Conservation (phyloP, 2,113 vertebrate genomes). For the Scalopus aquaticus region DNA sequence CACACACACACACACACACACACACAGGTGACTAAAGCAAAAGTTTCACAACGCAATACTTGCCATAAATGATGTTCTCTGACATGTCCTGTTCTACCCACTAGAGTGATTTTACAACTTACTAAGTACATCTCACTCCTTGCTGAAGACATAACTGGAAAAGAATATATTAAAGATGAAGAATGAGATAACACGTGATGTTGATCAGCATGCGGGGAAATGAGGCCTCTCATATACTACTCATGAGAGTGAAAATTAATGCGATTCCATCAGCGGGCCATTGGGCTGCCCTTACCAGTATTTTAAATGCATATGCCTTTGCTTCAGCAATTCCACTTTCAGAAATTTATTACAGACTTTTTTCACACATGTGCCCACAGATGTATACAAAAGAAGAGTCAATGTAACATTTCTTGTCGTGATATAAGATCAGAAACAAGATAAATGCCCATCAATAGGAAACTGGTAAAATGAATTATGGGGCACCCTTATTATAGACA, state of each 20-base stretch:
- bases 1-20: neutral
- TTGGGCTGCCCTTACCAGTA: neutral
- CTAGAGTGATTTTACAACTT: neutral
- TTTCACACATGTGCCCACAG: neutral
- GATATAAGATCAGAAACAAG: neutral
- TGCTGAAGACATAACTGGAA: neutral
- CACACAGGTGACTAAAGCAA: neutral
- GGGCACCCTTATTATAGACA: neutral
- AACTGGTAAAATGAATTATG: neutral
- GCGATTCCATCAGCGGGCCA: neutral
- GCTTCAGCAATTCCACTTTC: neutral
- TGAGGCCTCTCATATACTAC: neutral
- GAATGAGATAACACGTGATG: neutral
- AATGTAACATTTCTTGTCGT: neutral
- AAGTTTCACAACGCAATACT: neutral
- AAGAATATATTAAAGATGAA: neutral
- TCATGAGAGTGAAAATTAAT: neutral
- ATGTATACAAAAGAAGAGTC: neutral
- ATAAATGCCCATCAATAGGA: neutral
- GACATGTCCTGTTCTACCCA: neutral
- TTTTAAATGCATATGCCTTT: neutral
- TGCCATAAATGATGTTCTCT: fast-evolving
- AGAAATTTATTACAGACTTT: neutral
- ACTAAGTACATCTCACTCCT: neutral
- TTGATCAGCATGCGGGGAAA: neutral